Conservation (phyloP, 2,888 invertebrate species). For the Pharmacophagus antenor region DNA sequence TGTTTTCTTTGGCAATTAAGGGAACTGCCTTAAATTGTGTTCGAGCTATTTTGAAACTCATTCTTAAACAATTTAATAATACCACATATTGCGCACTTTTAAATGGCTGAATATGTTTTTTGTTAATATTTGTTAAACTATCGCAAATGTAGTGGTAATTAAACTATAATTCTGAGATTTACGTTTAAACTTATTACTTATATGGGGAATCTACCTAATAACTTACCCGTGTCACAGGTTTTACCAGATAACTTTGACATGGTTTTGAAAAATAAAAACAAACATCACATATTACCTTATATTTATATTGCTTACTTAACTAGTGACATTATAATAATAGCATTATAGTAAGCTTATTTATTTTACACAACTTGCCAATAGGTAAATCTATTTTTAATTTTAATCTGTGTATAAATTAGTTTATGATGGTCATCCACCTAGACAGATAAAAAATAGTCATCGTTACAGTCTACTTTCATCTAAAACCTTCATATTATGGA, state of each 20-base stretch:
- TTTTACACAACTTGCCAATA: conserved; percentile 80
- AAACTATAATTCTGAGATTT: not conserved
- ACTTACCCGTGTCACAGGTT: too few species aligned
- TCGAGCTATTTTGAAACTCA: not conserved
- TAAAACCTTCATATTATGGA: conserved; percentile 63
- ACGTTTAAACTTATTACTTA: not conserved
- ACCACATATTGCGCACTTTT: not conserved
- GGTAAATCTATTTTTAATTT: conserved; percentile 74
- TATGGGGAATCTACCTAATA: not conserved
- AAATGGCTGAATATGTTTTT: not conserved
- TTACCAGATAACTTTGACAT: not conserved
- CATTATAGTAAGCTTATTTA: conserved; percentile 80
- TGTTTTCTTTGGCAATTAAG: not conserved
- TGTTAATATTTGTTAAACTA: not conserved
- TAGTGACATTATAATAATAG: conserved; percentile 80
- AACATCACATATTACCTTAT: conserved; percentile 72
- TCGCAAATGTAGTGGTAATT: not conserved
- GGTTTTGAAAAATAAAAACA: conserved; percentile 44
- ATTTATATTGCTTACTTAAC: conserved; percentile 82
- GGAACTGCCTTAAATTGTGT: not conserved
- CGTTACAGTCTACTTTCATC: conserved; percentile 74
- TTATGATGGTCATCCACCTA: conserved; percentile 79
- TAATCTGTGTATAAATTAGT: conserved; percentile 78
- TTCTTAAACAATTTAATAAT: too few species aligned
- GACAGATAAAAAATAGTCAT: conserved; percentile 79